Evolutionary conservation across 2,797 vertebrate genomes (phyloP), one percentile per base, ranked within the genome.

Genomic region (Thaleichthys pacificus): DNA sequence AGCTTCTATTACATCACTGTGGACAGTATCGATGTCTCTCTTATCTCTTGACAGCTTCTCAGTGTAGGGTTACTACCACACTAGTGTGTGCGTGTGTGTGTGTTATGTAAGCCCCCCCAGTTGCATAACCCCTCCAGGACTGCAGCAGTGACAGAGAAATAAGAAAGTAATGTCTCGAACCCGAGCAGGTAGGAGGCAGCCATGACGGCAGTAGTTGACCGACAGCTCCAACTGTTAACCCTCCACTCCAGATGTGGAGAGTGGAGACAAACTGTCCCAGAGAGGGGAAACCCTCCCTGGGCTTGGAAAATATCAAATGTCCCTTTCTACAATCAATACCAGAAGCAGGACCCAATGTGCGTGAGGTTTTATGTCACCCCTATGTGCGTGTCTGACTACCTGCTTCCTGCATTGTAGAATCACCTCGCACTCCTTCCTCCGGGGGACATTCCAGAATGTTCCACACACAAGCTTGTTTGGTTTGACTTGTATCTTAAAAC

Each of bases 1-100:
- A 21, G 54, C 30, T 26, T n/a, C 12, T 49, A 70, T 83, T 72
- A 70, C 64, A 65, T 82, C n/a, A 77, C 57, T 70, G 12, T 26
- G 22, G 32, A 12, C 62, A 64, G 60, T 78, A 75, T 80, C 76
- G 68, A 51, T 75, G 26, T 78, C 35, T 51, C 51, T 61, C 61
- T 64, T 60, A 32, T 14, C 0, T 54, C 4, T 47, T 26, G 38
- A 42, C 56, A 42, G 61, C 61, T 72, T 68, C 62, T 19, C 21
- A 70, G 74, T 80, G 54, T 76, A 47, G 12, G 57, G 74, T 82
- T 82, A 72, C 75, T 56, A 64, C 69, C 69, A 62, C 47, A 58
- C 26, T 21, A 65, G 70, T 66, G 66, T 35, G 38, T 12, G 26
- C 32, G 49, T 68, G 67, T 66, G 14, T 0, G 14, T 47, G 21